phyloP scores from a whole-genome alignment of 2,888 invertebrate genomes.

The Synergus umbraculus region DNA sequence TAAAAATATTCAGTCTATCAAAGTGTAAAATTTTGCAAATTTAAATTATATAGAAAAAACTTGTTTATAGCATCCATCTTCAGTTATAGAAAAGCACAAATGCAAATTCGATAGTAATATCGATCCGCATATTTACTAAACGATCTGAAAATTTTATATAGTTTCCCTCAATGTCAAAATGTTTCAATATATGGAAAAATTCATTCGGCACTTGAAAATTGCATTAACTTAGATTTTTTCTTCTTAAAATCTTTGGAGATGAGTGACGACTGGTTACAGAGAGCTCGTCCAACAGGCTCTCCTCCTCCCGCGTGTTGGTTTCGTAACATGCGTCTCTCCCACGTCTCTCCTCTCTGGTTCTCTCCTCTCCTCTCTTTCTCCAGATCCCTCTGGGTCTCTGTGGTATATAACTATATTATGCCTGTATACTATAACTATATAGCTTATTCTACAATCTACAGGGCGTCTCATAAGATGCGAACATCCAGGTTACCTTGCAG shows the following conservation, averaged over 20 bases:
- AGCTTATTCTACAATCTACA: constrained; percentile 37
- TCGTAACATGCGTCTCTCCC: constrained; percentile 67
- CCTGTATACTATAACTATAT: background rate
- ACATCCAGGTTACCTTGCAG: constrained; percentile 51
- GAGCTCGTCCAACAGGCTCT: constrained; percentile 67
- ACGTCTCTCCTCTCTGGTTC: constrained; percentile 43
- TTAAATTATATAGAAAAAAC: too few species aligned
- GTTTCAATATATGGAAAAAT: constrained; percentile 1
- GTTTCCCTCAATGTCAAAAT: background rate
- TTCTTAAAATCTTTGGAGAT: background rate
- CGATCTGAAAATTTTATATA: too few species aligned
- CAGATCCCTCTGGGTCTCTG: constrained; percentile 31
- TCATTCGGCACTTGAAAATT: constrained; percentile 20
- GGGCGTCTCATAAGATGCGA: constrained; percentile 50
- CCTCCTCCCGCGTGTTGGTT: constrained; percentile 65
- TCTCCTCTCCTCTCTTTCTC: constrained; percentile 44
- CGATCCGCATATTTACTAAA: too few species aligned
- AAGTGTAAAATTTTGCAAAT: too few species aligned
- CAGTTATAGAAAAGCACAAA: too few species aligned
- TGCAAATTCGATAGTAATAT: too few species aligned
- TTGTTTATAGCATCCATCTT: too few species aligned
- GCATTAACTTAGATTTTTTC: constrained; percentile 13
- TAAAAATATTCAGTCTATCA: too few species aligned
- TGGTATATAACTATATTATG: constrained; percentile 22
- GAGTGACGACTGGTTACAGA: constrained; percentile 42